phyloP scores from a whole-genome alignment of 2,888 invertebrate species.

The Fragum fragum region DNA sequence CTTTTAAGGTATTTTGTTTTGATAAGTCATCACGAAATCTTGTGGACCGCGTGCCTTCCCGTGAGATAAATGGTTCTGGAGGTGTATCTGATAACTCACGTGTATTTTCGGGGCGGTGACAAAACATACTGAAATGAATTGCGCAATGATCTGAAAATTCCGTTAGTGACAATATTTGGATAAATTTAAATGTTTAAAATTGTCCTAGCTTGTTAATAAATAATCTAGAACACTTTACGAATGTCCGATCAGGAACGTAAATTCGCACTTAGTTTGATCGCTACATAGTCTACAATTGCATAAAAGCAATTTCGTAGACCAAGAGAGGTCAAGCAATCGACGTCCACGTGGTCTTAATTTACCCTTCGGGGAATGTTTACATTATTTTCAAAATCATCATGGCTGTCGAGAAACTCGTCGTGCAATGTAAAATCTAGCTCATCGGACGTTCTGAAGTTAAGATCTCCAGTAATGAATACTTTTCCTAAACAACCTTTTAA shows the following conservation, averaged over 20 bases:
- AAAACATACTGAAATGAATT: background rate
- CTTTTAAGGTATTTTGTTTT: too few species aligned
- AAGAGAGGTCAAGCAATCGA: too few species aligned
- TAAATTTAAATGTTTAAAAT: background rate
- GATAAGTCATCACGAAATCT: too few species aligned
- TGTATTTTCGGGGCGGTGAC: too few species aligned
- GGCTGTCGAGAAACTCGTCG: background rate
- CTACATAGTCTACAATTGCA: background rate
- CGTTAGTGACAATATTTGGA: background rate
- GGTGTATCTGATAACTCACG: too few species aligned
- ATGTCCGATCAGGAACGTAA: background rate
- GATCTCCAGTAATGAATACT: background rate
- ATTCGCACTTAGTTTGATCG: background rate
- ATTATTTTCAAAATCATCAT: background rate
- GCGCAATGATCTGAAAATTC: slow-evolving; percentile 4
- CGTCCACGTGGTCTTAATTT: background rate
- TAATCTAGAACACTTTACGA: background rate
- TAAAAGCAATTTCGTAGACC: too few species aligned
- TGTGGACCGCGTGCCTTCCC: too few species aligned
- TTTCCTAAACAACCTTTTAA: background rate
- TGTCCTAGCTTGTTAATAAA: background rate
- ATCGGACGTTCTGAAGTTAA: background rate
- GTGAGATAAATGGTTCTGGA: too few species aligned
- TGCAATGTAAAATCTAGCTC: background rate
- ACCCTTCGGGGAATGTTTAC: background rate